Conservation (phyloP, 92 coral and sea anemone genomes). For the Epizoanthus scotinus region DNA sequence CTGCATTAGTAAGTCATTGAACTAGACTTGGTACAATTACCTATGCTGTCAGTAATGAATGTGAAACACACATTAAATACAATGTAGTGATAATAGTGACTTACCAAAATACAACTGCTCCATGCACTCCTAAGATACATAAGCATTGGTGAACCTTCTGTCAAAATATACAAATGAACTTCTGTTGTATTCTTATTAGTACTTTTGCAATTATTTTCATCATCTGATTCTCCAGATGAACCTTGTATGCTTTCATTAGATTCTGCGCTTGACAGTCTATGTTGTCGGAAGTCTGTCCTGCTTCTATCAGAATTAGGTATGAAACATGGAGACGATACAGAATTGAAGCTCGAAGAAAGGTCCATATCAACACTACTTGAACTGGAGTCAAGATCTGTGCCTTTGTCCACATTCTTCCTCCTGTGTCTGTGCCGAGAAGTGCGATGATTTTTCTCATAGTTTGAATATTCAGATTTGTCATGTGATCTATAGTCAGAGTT, state of each 20-base stretch:
- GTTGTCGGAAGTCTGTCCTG: neutral
- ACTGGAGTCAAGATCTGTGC: conserved; percentile 72
- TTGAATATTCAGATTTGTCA: neutral
- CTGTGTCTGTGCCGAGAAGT: conserved; percentile 42
- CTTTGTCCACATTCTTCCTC: conserved; percentile 21
- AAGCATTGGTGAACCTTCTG: conserved; percentile 88
- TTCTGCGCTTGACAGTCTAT: conserved; percentile 43
- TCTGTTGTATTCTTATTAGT: conserved; percentile 22
- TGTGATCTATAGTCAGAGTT: conserved; percentile 27
- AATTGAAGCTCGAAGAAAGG: conserved; percentile 17
- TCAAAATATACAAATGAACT: conserved; percentile 77
- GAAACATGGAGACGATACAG: neutral
- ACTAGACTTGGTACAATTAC: no score
- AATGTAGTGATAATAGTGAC: conserved; percentile 27
- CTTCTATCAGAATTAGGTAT: neutral
- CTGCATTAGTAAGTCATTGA: no score
- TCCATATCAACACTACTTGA: conserved; percentile 85
- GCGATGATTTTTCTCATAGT: conserved; percentile 4
- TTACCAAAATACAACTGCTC: conserved; percentile 95
- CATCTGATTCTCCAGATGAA: conserved; percentile 46
- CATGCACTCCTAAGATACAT: conserved; percentile 85
- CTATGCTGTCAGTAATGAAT: neutral
- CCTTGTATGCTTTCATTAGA: conserved; percentile 30
- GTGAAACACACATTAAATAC: neutral
- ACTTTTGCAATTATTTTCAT: conserved; percentile 14